Conservation (phyloP, 1,140 invertebrate species). For the Cydia splendana region DNA sequence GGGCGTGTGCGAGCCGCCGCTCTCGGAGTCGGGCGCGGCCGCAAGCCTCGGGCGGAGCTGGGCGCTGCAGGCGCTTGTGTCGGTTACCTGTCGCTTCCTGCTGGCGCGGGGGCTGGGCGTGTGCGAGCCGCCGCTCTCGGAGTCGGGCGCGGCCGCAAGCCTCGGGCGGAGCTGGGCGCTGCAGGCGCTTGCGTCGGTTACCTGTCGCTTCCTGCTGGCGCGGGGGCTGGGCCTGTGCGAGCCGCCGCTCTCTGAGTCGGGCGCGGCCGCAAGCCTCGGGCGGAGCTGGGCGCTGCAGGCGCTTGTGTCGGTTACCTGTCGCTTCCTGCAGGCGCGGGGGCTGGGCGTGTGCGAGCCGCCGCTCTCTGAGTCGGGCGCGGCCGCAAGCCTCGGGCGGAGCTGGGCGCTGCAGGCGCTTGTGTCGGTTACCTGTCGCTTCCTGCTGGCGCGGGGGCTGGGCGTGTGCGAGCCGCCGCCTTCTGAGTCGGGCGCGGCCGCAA, state of each 20-base stretch:
- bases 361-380: conserved; percentile 91
- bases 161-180: conserved; percentile 82
- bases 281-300: conserved; percentile 85
- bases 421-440: conserved; percentile 86
- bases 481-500: conserved; percentile 86
- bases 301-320: conserved; percentile 85
- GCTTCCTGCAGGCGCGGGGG: conserved; percentile 88
- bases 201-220: conserved; percentile 89
- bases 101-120: conserved; percentile 91
- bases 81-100: conserved; percentile 87
- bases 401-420: conserved; percentile 85
- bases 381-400: conserved; percentile 79
- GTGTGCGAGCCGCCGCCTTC: conserved; percentile 93
- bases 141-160: conserved; percentile 85
- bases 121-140: conserved; percentile 92
- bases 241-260: conserved; percentile 92
- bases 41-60: conserved; percentile 79
- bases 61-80: conserved; percentile 84
- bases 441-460: conserved; percentile 90
- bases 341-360: conserved; percentile 93
- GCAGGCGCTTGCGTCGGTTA: conserved; percentile 83
- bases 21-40: conserved; percentile 90
- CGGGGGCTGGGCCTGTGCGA: conserved; percentile 92
- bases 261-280: conserved; percentile 80
- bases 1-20: conserved; percentile 91